Conservation (phyloP, 2,797 vertebrate species). For the Decapterus maruadsi region DNA sequence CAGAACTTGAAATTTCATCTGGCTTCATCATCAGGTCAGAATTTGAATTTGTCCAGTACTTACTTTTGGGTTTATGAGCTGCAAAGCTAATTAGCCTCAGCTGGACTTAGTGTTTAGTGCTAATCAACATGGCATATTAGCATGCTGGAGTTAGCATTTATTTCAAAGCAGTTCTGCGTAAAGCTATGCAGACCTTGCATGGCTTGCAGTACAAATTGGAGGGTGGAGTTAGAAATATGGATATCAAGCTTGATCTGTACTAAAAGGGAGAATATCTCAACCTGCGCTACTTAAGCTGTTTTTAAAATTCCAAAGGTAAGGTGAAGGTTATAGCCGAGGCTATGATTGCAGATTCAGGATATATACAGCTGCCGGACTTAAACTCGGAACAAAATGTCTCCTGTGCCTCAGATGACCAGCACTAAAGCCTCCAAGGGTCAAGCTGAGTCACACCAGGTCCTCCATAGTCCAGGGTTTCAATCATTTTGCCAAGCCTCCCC, state of each 20-base stretch:
- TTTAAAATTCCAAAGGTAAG: not conserved
- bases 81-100: not conserved
- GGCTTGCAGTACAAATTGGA: not conserved
- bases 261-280: not conserved
- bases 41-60: not conserved
- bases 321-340: not conserved
- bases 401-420: not conserved
- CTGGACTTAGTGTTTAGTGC: no score
- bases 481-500: not conserved
- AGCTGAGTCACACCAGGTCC: not conserved
- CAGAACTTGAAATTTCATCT: not conserved
- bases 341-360: not conserved
- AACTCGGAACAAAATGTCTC: not conserved
- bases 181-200: not conserved
- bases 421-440: not conserved
- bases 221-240: not conserved
- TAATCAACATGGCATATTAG: no score
- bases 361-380: not conserved
- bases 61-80: not conserved
- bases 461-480: conserved; percentile 2
- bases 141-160: no score
- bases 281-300: not conserved
- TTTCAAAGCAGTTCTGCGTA: no score
- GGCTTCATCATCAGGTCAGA: not conserved
- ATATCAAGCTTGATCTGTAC: not conserved